A percentile compares a stretch with the other conserved stretches of the same genome.
phyloP scores from a whole-genome alignment of 2,113 vertebrate species.

The human region GRCh38 chr2:230990501-230991000 shows the following conservation, averaged over 20 bases:
- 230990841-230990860: slow-evolving; percentile 73
- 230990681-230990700: fast-evolving
- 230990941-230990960: slow-evolving; percentile 44
- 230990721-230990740: fast-evolving
- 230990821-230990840: slow-evolving; percentile 55
- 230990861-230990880: slow-evolving; percentile 30
- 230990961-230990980: slow-evolving; percentile 56
- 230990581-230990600: background rate
- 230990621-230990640: background rate
- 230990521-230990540: background rate
- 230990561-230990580: background rate
- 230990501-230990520: background rate
- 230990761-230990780: fast-evolving
- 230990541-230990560: background rate
- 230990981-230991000: slow-evolving; percentile 17
- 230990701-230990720: fast-evolving
- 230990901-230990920: slow-evolving; percentile 57
- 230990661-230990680: background rate
- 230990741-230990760: fast-evolving
- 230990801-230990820: slow-evolving; percentile 65
- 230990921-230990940: slow-evolving; percentile 50
- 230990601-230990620: background rate
- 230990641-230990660: background rate
- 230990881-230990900: slow-evolving; percentile 53
- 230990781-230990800: slow-evolving; percentile 59